phyloP scores from a whole-genome alignment of 2,888 invertebrate genomes.

The Mallateleia sp. region DNA sequence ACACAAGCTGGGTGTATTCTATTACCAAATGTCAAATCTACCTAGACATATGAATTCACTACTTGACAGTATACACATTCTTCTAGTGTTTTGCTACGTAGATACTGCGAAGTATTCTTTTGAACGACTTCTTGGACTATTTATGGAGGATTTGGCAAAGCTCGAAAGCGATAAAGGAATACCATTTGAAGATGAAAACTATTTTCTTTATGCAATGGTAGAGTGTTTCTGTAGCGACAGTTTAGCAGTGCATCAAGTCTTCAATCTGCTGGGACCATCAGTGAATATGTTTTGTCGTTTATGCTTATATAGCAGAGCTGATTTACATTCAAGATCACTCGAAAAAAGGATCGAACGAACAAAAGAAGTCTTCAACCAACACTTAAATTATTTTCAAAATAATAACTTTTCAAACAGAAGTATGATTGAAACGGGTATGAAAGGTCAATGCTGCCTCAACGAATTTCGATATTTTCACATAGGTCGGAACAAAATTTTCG shows the following conservation, averaged over 20 bases:
- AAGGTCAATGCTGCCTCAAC: constrained; percentile 53
- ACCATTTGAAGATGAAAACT: constrained; percentile 30
- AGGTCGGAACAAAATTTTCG: constrained; percentile 56
- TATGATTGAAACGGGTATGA: constrained; percentile 53
- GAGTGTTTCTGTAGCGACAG: constrained; percentile 66
- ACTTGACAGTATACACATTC: constrained; percentile 62
- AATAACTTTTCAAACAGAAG: constrained; percentile 7
- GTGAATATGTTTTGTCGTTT: constrained; percentile 63
- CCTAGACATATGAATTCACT: constrained; percentile 63
- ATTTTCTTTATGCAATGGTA: constrained; percentile 59
- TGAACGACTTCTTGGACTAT: constrained; percentile 61
- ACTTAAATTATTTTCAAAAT: constrained; percentile 17
- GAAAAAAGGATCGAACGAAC: constrained; percentile 29
- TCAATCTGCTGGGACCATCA: constrained; percentile 57
- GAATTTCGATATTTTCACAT: constrained; percentile 43
- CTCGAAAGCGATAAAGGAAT: constrained; percentile 70
- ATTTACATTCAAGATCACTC: constrained; percentile 18
- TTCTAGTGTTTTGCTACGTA: constrained; percentile 47
- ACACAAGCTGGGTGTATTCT: constrained; percentile 70
- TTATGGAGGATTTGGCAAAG: constrained; percentile 58
- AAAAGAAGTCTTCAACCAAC: constrained; percentile 40
- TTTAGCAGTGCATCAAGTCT: constrained; percentile 69
- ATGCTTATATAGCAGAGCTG: constrained; percentile 41
- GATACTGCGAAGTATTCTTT: constrained; percentile 71
- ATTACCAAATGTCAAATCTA: no score